A percentile compares a stretch with the other conserved stretches of the same genome.
phyloP scores from a whole-genome alignment of 2,113 vertebrate genomes.

The Chaetorhynchus papuensis region DNA sequence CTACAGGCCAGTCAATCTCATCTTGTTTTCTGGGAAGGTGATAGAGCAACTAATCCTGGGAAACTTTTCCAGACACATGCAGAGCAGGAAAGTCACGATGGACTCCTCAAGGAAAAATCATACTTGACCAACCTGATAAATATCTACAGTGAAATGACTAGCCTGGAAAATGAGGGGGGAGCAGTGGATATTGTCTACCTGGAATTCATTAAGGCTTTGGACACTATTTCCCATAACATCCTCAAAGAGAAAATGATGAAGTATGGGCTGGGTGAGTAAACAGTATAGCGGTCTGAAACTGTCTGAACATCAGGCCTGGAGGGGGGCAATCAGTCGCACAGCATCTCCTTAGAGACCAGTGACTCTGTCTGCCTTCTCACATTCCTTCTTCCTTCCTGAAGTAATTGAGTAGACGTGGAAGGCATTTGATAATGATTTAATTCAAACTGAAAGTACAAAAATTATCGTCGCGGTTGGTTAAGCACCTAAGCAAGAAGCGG shows the following conservation, averaged over 20 bases:
- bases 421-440: not conserved
- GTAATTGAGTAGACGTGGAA: not conserved
- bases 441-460: not conserved
- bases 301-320: not conserved
- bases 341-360: not conserved
- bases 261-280: not conserved
- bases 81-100: not conserved
- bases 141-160: not conserved
- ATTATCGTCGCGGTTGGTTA: not conserved
- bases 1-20: not conserved
- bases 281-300: not conserved
- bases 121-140: not conserved
- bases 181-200: not conserved
- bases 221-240: not conserved
- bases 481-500: not conserved
- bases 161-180: not conserved
- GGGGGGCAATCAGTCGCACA: not conserved
- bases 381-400: not conserved
- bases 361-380: not conserved
- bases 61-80: not conserved
- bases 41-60: not conserved
- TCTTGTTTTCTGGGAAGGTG: not conserved
- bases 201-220: not conserved
- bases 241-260: not conserved
- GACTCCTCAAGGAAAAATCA: not conserved